Base-by-base conservation (phyloP, 2,113 vertebrate species). In the Tichodroma muraria region DNA sequence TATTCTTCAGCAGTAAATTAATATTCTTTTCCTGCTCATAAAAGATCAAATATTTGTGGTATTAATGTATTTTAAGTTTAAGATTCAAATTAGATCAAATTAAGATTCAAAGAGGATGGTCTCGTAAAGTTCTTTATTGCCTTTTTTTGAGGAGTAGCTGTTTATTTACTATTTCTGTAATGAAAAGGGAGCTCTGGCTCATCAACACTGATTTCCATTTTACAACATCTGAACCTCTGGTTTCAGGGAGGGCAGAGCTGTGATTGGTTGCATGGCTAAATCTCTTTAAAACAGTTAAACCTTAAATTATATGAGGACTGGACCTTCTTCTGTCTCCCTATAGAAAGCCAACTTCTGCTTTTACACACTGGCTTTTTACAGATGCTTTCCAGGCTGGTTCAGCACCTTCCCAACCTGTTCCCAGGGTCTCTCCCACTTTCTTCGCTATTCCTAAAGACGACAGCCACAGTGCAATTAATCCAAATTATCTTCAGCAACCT, bases 101-200 rank as follows among this genome's bases (percentile, higher is more conserved):
- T 77, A 81, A 64, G 44, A 85, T 89, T 93, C 42, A 81, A 54
- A 79, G 89, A 68, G 54, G 24, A 57, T 42, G n/a, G 44, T 82
- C 59, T 77, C 94, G 69, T 70, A 23, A 77, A 85, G 82, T 85
- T 94, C 91, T 86, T 52, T 89, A 8, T 68, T 73, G 53, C 72
- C 64, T 69, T 95, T 90, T n/a, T 88, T 38, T 72, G 66, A 88
- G 30, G 37, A 88, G 33, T 45, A 82, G 79, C 68, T 93, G 75
- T 95, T 95, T 90, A 75, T 94, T 93, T 59, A 30, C 64, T 75
- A 91, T 72, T 83, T 86, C 78, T 78, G 35, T 94, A 91, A 91
- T 80, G 78, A 76, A 78, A 68, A 87, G 35, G 42, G 61, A 81
- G 64, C 60, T 90, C 80, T 77, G 52, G 42, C 66, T 93, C 70